Conservation (phyloP, 2,797 vertebrate species). For the Heterohyrax brucei region DNA sequence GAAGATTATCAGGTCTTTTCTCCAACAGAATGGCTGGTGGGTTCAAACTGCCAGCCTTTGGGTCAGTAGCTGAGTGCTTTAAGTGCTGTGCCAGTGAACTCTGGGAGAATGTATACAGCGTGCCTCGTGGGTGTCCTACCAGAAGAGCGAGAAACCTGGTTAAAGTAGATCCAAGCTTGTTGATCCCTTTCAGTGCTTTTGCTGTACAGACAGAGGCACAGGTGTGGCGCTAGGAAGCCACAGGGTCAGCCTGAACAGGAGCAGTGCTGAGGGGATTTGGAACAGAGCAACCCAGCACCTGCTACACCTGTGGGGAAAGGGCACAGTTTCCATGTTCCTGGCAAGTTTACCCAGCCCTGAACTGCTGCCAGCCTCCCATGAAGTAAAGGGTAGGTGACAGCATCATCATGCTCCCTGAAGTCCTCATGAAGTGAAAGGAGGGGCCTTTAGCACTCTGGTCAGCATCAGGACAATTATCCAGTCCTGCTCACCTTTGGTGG, state of each 20-base stretch:
- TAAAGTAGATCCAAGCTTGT: neutral
- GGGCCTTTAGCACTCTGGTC: neutral
- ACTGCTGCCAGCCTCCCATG: neutral
- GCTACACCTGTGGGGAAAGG: neutral
- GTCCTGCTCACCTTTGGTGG: neutral
- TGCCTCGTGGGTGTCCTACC: neutral
- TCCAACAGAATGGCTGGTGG: no score
- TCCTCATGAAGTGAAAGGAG: neutral
- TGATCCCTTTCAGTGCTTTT: neutral
- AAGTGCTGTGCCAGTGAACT: no score
- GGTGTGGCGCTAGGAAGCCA: neutral
- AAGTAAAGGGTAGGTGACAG: neutral
- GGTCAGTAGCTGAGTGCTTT: no score
- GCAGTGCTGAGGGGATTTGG: accelerated
- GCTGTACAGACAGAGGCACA: neutral
- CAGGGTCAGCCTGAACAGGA: neutral
- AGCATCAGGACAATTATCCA: neutral
- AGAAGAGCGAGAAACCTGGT: neutral
- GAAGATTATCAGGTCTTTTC: no score
- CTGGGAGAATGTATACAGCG: neutral
- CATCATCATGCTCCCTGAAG: neutral
- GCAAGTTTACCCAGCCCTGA: neutral
- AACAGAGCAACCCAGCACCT: accelerated
- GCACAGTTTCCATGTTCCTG: neutral
- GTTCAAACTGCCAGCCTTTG: no score